Percentiles rank a stretch among this genome's conserved stretches.
Conservation (phyloP, 2,888 invertebrate genomes). For the Galerucella calmariensis region DNA sequence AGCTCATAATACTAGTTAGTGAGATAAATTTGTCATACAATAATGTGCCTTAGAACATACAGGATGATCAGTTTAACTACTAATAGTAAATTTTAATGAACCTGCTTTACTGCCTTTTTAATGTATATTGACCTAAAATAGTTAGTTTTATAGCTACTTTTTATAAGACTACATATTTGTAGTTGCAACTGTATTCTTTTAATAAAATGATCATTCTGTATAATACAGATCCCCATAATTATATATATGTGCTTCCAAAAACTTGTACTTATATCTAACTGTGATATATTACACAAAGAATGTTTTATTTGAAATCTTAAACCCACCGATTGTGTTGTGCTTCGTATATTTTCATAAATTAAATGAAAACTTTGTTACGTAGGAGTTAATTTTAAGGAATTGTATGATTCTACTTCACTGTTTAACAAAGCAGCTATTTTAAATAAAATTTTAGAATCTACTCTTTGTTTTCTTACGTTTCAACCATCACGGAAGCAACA, state of each 20-base stretch:
- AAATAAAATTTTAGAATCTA: background rate
- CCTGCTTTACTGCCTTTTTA: background rate
- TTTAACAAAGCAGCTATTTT: slow-evolving; percentile 11
- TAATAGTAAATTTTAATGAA: background rate
- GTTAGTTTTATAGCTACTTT: no score
- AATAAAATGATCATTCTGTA: background rate
- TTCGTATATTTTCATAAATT: background rate
- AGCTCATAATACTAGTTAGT: no score
- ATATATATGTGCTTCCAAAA: slow-evolving; percentile 12
- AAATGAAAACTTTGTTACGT: background rate
- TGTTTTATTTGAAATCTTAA: background rate
- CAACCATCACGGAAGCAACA: background rate
- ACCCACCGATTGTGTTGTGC: background rate
- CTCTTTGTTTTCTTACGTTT: background rate
- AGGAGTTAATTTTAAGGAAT: background rate
- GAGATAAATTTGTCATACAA: background rate
- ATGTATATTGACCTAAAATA: no score
- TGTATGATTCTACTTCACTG: background rate
- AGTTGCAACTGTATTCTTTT: no score
- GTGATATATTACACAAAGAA: slow-evolving; percentile 38
- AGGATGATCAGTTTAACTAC: background rate
- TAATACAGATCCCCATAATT: background rate
- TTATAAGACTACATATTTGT: no score
- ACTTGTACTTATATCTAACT: slow-evolving; percentile 42
- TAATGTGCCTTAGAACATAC: background rate